phyloP scores from a whole-genome alignment of 2,113 vertebrate species.

The Menura novaehollandiae region DNA sequence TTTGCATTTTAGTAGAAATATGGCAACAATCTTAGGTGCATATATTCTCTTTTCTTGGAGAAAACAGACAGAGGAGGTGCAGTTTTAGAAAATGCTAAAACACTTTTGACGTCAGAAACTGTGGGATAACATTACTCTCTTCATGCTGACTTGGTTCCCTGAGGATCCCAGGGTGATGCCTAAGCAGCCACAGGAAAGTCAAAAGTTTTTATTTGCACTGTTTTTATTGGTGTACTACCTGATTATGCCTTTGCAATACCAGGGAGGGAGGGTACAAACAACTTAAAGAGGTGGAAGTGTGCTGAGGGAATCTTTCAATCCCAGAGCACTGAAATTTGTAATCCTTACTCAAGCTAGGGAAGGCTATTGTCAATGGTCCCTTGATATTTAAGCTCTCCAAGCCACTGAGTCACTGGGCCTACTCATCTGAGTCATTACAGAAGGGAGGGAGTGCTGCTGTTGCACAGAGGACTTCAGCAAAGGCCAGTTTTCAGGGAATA shows the following conservation, averaged over 20 bases:
- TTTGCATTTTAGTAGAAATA: not conserved
- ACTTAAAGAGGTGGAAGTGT: not conserved
- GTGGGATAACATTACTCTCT: not conserved
- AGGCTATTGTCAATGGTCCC: slow-evolving; percentile 17
- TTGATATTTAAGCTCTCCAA: slow-evolving; percentile 52
- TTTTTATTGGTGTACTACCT: not conserved
- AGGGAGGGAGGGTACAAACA: not conserved
- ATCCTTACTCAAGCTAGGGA: slow-evolving; percentile 4
- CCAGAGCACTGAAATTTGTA: not conserved
- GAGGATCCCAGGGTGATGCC: not conserved
- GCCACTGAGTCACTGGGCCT: slow-evolving; percentile 48
- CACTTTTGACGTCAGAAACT: not conserved
- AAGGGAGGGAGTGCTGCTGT: not conserved
- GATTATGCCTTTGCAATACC: not conserved
- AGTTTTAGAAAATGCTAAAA: not conserved
- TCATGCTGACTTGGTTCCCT: not conserved
- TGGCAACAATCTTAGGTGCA: not conserved
- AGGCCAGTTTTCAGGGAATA: not conserved
- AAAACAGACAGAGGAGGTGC: not conserved
- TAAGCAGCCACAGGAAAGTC: not conserved
- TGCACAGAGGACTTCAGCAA: not conserved
- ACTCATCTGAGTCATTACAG: slow-evolving; percentile 43
- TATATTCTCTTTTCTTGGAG: not conserved
- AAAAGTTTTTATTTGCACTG: not conserved
- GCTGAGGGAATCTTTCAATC: not conserved